phyloP scores from a whole-genome alignment of 2,113 vertebrate species.

The Eretmochelys imbricata region DNA sequence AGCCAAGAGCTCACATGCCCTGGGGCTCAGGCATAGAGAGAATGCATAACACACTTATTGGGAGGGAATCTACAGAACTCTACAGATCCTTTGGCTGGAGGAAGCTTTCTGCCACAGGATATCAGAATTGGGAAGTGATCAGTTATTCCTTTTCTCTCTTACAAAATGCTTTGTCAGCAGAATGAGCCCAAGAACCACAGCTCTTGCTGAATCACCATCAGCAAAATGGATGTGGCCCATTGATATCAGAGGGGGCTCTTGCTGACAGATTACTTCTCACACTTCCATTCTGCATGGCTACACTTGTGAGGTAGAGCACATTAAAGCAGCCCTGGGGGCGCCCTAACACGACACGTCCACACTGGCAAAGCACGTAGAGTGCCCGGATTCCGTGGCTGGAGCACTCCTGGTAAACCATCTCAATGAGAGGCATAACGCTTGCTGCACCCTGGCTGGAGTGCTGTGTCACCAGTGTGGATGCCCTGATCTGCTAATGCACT shows the following conservation, averaged over 20 bases:
- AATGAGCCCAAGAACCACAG: neutral
- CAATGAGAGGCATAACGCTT: too few species aligned
- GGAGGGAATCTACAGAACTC: neutral
- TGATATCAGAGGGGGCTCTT: neutral
- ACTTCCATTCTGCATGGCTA: neutral
- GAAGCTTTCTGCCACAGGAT: neutral
- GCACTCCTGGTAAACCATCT: too few species aligned
- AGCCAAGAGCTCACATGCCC: neutral
- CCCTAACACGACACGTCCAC: too few species aligned
- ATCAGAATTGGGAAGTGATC: neutral
- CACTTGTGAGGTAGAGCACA: too few species aligned
- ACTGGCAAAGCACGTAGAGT: too few species aligned
- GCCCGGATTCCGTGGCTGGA: too few species aligned
- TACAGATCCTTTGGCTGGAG: neutral
- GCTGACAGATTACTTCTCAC: neutral
- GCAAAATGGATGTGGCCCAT: neutral
- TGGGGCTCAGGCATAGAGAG: neutral
- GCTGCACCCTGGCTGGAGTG: too few species aligned
- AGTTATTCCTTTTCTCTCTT: neutral
- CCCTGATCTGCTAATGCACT: too few species aligned
- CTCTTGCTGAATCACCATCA: neutral
- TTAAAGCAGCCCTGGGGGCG: too few species aligned
- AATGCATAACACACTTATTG: neutral
- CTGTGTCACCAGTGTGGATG: too few species aligned
- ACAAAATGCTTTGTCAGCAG: neutral